Percentiles rank a stretch among this genome's conserved stretches.
These are phyloP conservation scores for Fregata magnificens DNA, from an alignment of 2,113 vertebrate genomes.

Conservation along the genomic window DNA sequence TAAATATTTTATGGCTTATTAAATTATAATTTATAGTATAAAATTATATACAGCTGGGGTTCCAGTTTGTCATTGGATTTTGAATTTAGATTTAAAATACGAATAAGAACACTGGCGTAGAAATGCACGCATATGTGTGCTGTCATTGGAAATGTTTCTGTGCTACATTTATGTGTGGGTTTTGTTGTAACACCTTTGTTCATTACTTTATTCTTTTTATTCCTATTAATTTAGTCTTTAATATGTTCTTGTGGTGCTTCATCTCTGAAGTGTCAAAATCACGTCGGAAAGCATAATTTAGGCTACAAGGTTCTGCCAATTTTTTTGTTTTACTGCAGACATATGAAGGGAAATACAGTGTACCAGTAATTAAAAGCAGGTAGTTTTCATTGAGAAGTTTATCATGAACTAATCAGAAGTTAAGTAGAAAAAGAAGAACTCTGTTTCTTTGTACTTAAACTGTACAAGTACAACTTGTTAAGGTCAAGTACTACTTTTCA, in stretches of 20 bases:
- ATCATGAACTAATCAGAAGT: fast-evolving
- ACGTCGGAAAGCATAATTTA: not conserved
- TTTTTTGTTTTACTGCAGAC: not conserved
- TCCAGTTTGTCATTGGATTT: not conserved
- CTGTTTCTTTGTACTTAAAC: not conserved
- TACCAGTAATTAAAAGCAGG: not conserved
- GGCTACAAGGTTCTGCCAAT: not conserved
- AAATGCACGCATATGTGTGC: fast-evolving
- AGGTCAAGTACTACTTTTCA: not conserved
- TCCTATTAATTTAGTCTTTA: not conserved
- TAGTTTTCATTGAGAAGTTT: not conserved
- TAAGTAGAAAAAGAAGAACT: not conserved
- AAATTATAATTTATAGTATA: not conserved
- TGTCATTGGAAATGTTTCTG: not conserved
- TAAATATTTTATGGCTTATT: not conserved
- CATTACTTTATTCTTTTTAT: not conserved
- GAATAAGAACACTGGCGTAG: not conserved
- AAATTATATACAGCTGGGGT: not conserved
- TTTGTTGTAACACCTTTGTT: not conserved
- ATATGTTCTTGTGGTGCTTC: not conserved
- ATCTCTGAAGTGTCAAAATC: not conserved
- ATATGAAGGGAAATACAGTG: not conserved
- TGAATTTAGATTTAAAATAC: not conserved
- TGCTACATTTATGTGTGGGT: not conserved
- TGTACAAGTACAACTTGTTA: not conserved